Evolutionary conservation across 1,140 invertebrate species (phyloP).

Genomic region (Macrostomum lignano): DNA sequence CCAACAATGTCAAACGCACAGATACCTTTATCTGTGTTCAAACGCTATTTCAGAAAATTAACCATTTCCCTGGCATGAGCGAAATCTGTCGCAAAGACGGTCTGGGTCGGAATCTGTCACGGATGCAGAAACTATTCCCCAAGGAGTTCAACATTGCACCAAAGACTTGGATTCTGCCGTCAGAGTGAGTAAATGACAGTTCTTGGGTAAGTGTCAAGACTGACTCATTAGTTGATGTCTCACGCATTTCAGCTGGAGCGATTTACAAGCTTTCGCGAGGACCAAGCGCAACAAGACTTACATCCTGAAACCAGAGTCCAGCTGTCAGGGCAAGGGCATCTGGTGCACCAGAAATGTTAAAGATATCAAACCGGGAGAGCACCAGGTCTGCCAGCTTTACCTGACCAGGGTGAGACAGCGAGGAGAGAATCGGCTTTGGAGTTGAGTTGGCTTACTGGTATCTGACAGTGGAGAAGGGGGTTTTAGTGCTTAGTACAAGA

Average conservation of each 20-base stretch:
- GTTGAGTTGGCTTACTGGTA: too few species aligned
- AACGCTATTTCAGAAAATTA: conserved; percentile 39
- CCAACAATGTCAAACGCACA: too few species aligned
- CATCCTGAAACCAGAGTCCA: conserved; percentile 57
- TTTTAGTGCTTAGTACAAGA: too few species aligned
- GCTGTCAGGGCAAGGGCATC: conserved; percentile 56
- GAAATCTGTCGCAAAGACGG: conserved; percentile 63
- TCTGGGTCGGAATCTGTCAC: conserved; percentile 48
- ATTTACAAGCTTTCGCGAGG: conserved; percentile 20
- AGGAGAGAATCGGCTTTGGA: too few species aligned
- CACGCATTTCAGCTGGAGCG: conserved; percentile 15
- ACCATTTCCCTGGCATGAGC: conserved; percentile 66
- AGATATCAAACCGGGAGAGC: conserved; percentile 43
- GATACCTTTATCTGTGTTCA: not conserved
- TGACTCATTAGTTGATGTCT: not conserved
- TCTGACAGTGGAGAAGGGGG: too few species aligned
- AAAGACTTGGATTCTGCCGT: conserved; percentile 64
- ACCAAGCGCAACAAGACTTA: conserved; percentile 41
- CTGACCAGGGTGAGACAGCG: conserved; percentile 31
- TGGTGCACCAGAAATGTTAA: conserved; percentile 47
- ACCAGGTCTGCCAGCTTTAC: conserved; percentile 53
- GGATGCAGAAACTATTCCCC: conserved; percentile 53
- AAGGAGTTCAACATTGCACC: conserved; percentile 66
- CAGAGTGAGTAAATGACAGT: conserved; percentile 47
- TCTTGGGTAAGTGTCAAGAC: too few species aligned